phyloP scores from a whole-genome alignment of 2,113 vertebrate species.

The Tachuris rubrigastra region DNA sequence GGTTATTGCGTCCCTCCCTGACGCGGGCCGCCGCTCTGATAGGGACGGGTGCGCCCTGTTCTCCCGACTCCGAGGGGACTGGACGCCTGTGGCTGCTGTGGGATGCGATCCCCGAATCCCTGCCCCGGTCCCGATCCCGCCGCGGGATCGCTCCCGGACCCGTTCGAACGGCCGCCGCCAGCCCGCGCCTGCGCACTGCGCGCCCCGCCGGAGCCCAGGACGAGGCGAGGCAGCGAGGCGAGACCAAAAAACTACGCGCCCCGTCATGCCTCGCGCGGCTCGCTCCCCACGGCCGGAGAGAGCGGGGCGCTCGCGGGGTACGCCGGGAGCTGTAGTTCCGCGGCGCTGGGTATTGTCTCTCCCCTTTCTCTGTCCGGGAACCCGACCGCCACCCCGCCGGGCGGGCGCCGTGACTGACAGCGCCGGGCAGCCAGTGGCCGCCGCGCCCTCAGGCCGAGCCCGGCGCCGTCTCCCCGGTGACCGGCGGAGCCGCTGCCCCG shows the following conservation, averaged over 20 bases:
- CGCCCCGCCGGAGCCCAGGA: not conserved
- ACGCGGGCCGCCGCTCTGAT: accelerated
- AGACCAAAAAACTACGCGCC: not conserved
- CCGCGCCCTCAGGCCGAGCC: not conserved
- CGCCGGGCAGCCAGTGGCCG: slow-evolving; percentile 40
- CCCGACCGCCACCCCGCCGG: slow-evolving; percentile 29
- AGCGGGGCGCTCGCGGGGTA: accelerated
- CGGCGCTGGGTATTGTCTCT: slow-evolving; percentile 8
- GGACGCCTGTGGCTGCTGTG: not conserved
- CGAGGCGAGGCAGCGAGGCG: not conserved
- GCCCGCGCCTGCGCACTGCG: slow-evolving; percentile 6
- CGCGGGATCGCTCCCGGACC: not conserved
- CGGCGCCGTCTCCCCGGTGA: slow-evolving; percentile 45
- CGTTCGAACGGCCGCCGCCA: not conserved
- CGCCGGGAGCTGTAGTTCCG: slow-evolving; percentile 43
- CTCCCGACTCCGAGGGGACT: no score
- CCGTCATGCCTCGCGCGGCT: not conserved
- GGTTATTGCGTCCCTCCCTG: accelerated
- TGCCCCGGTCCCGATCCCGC: no score
- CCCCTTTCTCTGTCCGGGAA: slow-evolving; percentile 27
- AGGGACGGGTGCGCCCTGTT: accelerated
- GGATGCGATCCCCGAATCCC: not conserved
- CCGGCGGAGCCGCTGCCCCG: not conserved
- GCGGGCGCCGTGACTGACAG: slow-evolving; percentile 45
- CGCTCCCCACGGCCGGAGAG: accelerated